Conservation (phyloP, 2,888 invertebrate species). For the Spilarctia lutea region DNA sequence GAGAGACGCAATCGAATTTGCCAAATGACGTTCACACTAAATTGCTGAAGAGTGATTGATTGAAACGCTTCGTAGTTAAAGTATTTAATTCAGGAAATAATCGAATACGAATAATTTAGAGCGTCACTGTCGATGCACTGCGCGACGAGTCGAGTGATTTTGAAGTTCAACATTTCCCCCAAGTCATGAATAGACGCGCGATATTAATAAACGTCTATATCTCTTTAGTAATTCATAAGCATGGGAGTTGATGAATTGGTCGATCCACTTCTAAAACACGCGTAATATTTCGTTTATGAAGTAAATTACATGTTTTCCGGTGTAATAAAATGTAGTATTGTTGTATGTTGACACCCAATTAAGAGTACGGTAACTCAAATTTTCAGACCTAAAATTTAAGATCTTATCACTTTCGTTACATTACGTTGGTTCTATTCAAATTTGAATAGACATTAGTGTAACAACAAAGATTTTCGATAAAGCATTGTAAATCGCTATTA, state of each 20-base stretch:
- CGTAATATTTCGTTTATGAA: constrained; percentile 12
- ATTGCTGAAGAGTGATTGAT: constrained; percentile 83
- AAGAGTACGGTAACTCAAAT: constrained; percentile 29
- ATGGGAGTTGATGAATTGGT: constrained; percentile 32
- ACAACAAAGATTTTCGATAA: constrained; percentile 17
- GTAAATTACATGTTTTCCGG: constrained; percentile 24
- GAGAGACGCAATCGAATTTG: constrained; percentile 80
- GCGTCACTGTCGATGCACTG: constrained; percentile 47
- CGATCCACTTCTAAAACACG: constrained; percentile 15
- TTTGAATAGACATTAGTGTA: constrained; percentile 12
- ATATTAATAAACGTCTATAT: constrained; percentile 44
- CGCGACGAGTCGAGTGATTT: constrained; percentile 29
- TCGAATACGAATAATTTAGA: constrained; percentile 74
- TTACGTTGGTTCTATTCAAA: constrained; percentile 16
- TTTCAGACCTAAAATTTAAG: constrained; percentile 19
- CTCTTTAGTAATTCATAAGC: constrained; percentile 41
- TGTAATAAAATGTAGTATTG: constrained; percentile 19
- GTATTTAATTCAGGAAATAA: constrained; percentile 73
- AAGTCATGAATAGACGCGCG: constrained; percentile 35
- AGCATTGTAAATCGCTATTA: constrained; percentile 36
- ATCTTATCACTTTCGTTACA: constrained; percentile 22
- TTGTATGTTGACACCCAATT: constrained; percentile 26
- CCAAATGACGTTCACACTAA: constrained; percentile 81
- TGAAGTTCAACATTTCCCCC: constrained; percentile 31
- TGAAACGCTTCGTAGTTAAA: constrained; percentile 72